These are phyloP conservation scores for Decapterus maruadsi DNA, from an alignment of 2,797 vertebrate genomes.

Conservation along the genomic window DNA sequence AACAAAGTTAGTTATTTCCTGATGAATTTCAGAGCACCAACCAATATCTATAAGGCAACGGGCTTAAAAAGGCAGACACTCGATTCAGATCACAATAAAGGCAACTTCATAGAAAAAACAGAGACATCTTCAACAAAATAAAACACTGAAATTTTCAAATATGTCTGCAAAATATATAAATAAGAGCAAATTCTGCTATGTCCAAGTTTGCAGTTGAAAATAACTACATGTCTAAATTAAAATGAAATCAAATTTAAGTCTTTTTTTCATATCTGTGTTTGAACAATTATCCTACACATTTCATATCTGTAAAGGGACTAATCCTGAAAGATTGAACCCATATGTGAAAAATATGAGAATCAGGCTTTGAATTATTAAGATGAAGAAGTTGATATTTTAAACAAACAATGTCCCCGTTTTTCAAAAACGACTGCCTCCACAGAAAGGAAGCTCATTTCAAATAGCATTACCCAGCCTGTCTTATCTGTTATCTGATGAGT, in stretches of 20 bases:
- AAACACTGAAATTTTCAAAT: too few relatives aligned
- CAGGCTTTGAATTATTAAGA: not conserved
- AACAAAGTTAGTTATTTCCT: not conserved
- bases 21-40: not conserved
- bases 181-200: not conserved
- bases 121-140: too few relatives aligned
- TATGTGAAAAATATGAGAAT: slow-evolving; percentile 4
- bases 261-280: not conserved
- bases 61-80: not conserved
- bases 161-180: not conserved
- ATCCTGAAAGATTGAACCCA: slow-evolving; percentile 4
- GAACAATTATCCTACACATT: not conserved
- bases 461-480: slow-evolving; percentile 35
- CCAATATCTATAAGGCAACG: not conserved
- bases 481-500: slow-evolving; percentile 58
- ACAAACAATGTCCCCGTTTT: not conserved
- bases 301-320: not conserved
- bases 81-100: not conserved
- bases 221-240: not conserved
- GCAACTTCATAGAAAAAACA: not conserved
- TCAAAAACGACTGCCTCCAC: slow-evolving; percentile 3
- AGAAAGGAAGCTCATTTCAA: slow-evolving; percentile 41
- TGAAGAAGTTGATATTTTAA: slow-evolving; percentile 20
- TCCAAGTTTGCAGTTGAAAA: not conserved
- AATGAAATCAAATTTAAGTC: not conserved